Conservation (phyloP, 92 coral and sea anemone genomes). For the Bergia sp. region DNA sequence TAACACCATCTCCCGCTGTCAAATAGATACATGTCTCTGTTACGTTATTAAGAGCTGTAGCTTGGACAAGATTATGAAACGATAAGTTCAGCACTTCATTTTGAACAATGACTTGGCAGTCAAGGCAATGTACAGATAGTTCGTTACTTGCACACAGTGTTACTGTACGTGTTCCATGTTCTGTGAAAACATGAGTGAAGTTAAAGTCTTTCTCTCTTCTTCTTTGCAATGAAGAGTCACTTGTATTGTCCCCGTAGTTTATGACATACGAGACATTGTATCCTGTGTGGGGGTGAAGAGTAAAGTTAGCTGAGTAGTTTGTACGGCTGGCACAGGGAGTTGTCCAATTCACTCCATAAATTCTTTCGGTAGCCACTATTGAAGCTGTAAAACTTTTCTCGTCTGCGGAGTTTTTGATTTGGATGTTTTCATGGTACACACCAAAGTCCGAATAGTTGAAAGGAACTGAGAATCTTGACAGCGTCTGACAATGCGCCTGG, state of each 20-base stretch:
- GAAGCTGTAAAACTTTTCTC: background rate
- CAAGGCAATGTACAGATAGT: conserved; percentile 51
- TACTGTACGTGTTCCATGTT: conserved; percentile 48
- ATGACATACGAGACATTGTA: conserved; percentile 60
- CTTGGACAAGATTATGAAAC: conserved; percentile 55
- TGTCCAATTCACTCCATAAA: conserved; percentile 61
- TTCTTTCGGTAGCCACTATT: conserved; percentile 63
- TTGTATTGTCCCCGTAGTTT: conserved; percentile 49
- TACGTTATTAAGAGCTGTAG: conserved; percentile 58
- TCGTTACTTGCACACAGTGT: conserved; percentile 63
- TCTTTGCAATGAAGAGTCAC: conserved; percentile 32
- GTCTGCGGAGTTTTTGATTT: conserved; percentile 43
- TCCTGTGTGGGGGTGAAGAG: conserved; percentile 71
- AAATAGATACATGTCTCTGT: conserved; percentile 63
- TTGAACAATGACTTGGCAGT: conserved; percentile 69
- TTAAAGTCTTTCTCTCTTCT: conserved; percentile 34
- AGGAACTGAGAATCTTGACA: conserved; percentile 53
- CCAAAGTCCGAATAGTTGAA: conserved; percentile 56
- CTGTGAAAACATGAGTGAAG: conserved; percentile 45
- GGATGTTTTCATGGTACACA: conserved; percentile 50
- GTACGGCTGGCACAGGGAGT: conserved; percentile 49
- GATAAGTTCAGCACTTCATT: conserved; percentile 55
- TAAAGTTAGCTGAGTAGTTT: conserved; percentile 64
- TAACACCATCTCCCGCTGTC: conserved; percentile 68
- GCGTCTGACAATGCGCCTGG: conserved; percentile 42